Evolutionary conservation across 2,888 invertebrate genomes (phyloP).

Genomic region (Palloptera scutellata): DNA sequence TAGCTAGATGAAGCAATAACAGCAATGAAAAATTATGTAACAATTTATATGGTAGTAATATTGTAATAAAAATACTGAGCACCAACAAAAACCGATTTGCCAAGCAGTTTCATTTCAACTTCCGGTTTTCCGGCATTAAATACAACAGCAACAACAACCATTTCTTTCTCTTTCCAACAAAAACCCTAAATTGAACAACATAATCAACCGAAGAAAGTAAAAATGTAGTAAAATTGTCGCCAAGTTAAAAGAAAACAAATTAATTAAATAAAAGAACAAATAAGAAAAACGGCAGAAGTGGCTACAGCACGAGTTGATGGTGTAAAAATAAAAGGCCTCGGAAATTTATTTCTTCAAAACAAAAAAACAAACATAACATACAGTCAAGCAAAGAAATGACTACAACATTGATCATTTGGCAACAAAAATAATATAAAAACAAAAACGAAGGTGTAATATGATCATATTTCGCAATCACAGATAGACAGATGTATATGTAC

Average conservation of each 20-base stretch:
- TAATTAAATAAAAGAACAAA: conserved; percentile 20
- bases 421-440: neutral
- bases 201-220: conserved; percentile 14
- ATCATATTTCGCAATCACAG: conserved; percentile 6
- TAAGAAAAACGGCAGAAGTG: no score
- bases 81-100: conserved; percentile 50
- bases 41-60: neutral
- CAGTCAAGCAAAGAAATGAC: neutral
- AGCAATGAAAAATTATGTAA: no score
- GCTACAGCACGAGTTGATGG: conserved; percentile 35
- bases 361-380: conserved; percentile 26
- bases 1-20: no score
- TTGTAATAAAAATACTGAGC: neutral
- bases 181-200: neutral
- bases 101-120: conserved; percentile 48
- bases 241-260: conserved; percentile 29
- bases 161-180: no score
- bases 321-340: conserved; percentile 42
- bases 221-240: conserved; percentile 15
- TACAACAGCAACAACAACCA: conserved; percentile 3
- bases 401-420: neutral
- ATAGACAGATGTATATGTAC: neutral
- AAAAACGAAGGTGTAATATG: neutral
- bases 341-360: conserved; percentile 32
- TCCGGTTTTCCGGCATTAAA: conserved; percentile 40